phyloP scores from a whole-genome alignment of 2,888 invertebrate genomes.

The Malacosoma neustria region DNA sequence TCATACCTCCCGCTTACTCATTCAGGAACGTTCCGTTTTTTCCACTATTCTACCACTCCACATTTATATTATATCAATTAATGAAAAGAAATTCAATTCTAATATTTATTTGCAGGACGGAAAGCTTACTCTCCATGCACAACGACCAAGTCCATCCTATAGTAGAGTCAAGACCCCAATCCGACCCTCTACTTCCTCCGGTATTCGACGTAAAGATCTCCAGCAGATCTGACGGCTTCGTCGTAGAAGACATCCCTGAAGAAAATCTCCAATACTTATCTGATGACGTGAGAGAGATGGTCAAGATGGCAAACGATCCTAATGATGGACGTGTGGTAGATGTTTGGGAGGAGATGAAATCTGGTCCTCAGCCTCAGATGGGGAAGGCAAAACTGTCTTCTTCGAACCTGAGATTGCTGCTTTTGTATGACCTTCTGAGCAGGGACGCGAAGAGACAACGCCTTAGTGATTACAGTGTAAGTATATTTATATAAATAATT shows the following conservation, averaged over 20 bases:
- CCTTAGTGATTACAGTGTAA: slow-evolving; percentile 76
- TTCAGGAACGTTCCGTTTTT: too few species aligned
- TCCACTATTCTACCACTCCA: too few species aligned
- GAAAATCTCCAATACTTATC: slow-evolving; percentile 61
- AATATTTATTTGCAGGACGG: slow-evolving; percentile 18
- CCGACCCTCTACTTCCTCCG: slow-evolving; percentile 41
- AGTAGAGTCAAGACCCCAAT: slow-evolving; percentile 42
- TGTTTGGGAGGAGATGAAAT: slow-evolving; percentile 46
- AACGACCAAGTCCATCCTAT: slow-evolving; percentile 50
- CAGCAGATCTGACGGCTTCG: slow-evolving; percentile 40
- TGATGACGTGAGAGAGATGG: slow-evolving; percentile 52
- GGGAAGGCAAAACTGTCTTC: slow-evolving; percentile 72
- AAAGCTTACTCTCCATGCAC: slow-evolving; percentile 46
- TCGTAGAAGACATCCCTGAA: slow-evolving; percentile 42
- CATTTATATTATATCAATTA: too few species aligned
- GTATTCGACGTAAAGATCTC: slow-evolving; percentile 40
- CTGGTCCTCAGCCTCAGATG: slow-evolving; percentile 36
- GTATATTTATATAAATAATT: too few species aligned
- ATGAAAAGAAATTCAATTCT: too few species aligned
- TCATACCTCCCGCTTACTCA: too few species aligned
- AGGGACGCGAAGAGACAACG: slow-evolving; percentile 78
- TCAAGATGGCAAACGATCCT: slow-evolving; percentile 50
- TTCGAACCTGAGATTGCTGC: slow-evolving; percentile 74
- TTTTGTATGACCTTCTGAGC: slow-evolving; percentile 78
- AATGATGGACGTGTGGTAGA: slow-evolving; percentile 49